These are phyloP conservation scores for Pocillopora verrucosa DNA, from an alignment of 64 coral and sea anemone genomes.

Conservation along the genomic window DNA sequence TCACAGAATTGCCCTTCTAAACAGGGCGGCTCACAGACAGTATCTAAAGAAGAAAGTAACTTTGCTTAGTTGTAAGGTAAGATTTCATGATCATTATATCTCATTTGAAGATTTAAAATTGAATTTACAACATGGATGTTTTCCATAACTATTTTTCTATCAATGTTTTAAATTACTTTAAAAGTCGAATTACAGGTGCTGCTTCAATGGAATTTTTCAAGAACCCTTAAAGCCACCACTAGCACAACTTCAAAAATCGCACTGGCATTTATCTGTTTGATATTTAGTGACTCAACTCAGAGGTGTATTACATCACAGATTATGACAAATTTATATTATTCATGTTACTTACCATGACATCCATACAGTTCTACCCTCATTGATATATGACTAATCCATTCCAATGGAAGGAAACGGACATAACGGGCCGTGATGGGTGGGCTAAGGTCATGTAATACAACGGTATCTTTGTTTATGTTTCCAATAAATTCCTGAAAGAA, in stretches of 20 bases:
- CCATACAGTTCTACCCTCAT: constrained; percentile 36
- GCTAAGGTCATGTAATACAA: neutral
- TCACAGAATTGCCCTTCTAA: constrained; percentile 28
- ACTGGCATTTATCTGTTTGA: too few relatives aligned
- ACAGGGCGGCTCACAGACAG: constrained; percentile 25
- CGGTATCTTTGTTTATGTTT: constrained; percentile 16
- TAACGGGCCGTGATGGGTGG: constrained; percentile 37
- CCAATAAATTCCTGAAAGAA: constrained; percentile 1
- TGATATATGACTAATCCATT: neutral
- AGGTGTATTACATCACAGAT: too few relatives aligned
- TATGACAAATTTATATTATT: neutral
- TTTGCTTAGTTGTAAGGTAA: neutral
- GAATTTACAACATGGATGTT: too few relatives aligned
- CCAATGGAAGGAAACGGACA: constrained; percentile 6
- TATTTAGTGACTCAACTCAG: too few relatives aligned
- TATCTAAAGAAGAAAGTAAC: neutral
- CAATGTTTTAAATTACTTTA: too few relatives aligned
- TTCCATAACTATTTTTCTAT: too few relatives aligned
- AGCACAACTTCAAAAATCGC: too few relatives aligned
- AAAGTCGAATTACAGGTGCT: too few relatives aligned
- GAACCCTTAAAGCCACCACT: too few relatives aligned
- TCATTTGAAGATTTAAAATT: too few relatives aligned
- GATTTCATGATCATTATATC: too few relatives aligned
- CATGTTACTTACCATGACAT: neutral
- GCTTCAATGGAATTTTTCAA: too few relatives aligned